Percentiles rank a stretch among this genome's conserved stretches.
phyloP scores from a whole-genome alignment of 2,888 invertebrate genomes.

The Tipula vernalis region DNA sequence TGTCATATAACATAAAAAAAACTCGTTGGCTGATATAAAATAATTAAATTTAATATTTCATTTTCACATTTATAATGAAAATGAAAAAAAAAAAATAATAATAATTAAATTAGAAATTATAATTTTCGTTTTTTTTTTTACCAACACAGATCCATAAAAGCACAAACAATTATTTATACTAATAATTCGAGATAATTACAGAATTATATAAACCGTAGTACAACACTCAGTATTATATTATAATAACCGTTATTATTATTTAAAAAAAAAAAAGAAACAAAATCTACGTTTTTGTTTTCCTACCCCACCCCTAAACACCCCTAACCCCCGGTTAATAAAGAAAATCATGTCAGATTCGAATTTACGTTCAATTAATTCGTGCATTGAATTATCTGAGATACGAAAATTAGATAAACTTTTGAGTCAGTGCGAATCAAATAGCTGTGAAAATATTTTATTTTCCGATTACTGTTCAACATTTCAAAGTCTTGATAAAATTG shows the following conservation, averaged over 20 bases:
- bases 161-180: neutral
- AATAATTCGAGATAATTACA: neutral
- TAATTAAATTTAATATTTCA: neutral
- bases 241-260: neutral
- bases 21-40: neutral
- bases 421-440: conserved; percentile 25
- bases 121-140: neutral
- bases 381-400: conserved; percentile 25
- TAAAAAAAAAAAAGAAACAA: neutral
- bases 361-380: conserved; percentile 22
- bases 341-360: conserved; percentile 23
- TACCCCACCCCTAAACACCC: neutral
- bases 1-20: neutral
- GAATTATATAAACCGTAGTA: neutral
- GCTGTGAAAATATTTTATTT: conserved; percentile 23
- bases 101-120: neutral
- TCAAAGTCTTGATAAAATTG: conserved; percentile 21
- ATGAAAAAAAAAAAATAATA: too few relatives aligned
- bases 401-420: conserved; percentile 24
- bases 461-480: conserved; percentile 17
- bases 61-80: neutral
- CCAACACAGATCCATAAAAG: neutral
- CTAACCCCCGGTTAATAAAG: neutral
- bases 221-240: neutral
- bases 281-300: neutral